Evolutionary conservation across 2,113 vertebrate genomes (phyloP).

Genomic region (Condylura cristata): DNA sequence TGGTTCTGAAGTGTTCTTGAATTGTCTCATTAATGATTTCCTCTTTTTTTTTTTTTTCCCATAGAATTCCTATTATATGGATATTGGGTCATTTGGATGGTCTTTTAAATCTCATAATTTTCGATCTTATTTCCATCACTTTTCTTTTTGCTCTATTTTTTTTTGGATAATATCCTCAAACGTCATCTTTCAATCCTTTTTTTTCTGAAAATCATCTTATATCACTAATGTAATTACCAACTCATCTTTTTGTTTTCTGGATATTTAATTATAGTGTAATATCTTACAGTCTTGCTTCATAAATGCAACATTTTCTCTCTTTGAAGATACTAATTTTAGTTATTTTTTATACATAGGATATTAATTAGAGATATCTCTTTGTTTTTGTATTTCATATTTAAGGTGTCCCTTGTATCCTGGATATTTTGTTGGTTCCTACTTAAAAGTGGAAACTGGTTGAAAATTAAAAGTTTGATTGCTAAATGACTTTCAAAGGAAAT

Average conservation of each 20-base stretch:
- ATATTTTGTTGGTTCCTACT: neutral
- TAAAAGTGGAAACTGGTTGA: neutral
- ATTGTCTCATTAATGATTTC: neutral
- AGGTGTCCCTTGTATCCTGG: neutral
- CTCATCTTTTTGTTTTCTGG: neutral
- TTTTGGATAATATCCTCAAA: neutral
- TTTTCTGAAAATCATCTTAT: neutral
- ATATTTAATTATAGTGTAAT: slow-evolving; percentile 3
- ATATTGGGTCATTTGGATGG: neutral
- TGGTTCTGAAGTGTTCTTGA: neutral
- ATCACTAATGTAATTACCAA: neutral
- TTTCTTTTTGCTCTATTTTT: neutral
- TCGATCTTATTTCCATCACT: neutral
- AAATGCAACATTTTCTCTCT: neutral
- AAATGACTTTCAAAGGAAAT: neutral
- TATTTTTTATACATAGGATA: slow-evolving; percentile 9
- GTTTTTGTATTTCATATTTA: neutral
- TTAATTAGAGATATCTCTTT: neutral
- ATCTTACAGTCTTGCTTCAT: neutral
- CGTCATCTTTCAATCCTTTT: neutral
- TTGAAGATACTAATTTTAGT: neutral
- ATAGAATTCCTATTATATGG: neutral
- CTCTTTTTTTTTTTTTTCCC: neutral
- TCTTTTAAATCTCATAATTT: neutral
- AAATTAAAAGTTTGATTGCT: neutral